phyloP scores from a whole-genome alignment of 2,797 vertebrate genomes.

The Scolopax rusticola region DNA sequence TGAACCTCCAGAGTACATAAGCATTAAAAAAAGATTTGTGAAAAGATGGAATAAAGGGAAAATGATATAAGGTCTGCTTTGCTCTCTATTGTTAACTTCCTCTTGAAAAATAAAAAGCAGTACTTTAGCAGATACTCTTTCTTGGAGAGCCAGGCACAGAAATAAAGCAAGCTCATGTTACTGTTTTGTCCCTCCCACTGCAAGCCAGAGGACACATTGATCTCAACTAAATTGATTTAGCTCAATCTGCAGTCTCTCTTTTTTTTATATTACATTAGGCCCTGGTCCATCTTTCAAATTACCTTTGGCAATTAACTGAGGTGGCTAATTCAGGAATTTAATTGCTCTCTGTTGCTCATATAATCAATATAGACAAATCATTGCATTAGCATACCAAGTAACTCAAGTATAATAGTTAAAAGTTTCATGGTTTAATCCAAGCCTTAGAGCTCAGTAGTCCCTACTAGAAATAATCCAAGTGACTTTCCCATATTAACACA shows the following conservation, averaged over 20 bases:
- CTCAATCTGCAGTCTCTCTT: background rate
- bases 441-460: background rate
- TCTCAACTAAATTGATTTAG: background rate
- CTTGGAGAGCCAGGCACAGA: slow-evolving; percentile 40
- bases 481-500: background rate
- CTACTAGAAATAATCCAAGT: background rate
- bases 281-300: slow-evolving; percentile 13
- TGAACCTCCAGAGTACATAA: background rate
- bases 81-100: slow-evolving; percentile 10
- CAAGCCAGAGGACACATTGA: slow-evolving; percentile 22
- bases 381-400: background rate
- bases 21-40: slow-evolving; percentile 8
- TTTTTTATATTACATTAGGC: background rate
- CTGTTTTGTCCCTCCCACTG: slow-evolving; percentile 34
- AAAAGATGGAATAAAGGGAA: background rate
- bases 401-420: background rate
- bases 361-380: background rate
- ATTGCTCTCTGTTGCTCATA: background rate
- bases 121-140: slow-evolving; percentile 34
- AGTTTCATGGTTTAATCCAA: background rate
- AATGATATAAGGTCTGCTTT: background rate
- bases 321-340: slow-evolving; percentile 21
- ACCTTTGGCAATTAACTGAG: slow-evolving; percentile 49
- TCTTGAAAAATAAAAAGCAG: slow-evolving; percentile 27
- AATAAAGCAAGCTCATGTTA: slow-evolving; percentile 28